These are phyloP conservation scores for Lutjanus campechanus DNA, from an alignment of 2,797 vertebrate species.

Conservation along the genomic window DNA sequence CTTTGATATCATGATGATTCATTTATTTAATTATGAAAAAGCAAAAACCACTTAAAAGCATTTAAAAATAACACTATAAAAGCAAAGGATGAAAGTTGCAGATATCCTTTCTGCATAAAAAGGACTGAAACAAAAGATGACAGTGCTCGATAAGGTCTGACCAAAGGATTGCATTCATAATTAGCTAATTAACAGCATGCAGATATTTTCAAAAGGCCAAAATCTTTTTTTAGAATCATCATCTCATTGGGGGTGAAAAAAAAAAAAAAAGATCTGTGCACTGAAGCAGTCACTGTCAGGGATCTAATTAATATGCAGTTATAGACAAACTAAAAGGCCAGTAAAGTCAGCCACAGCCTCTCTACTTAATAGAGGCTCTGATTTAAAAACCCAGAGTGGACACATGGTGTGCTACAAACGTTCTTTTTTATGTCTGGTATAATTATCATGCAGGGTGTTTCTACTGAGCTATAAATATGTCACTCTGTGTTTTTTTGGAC, in stretches of 20 bases:
- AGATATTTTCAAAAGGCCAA: not conserved
- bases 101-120: not conserved
- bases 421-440: not conserved
- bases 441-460: not conserved
- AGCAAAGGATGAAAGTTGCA: not conserved
- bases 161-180: not conserved
- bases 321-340: constrained; percentile 4
- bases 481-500: not conserved
- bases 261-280: not conserved
- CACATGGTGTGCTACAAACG: not conserved
- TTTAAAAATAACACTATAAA: not conserved
- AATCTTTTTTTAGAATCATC: constrained; percentile 1
- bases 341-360: not conserved
- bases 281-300: not conserved
- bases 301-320: constrained; percentile 7
- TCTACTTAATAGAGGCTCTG: not conserved
- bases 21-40: not conserved
- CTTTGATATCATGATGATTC: not conserved
- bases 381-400: not conserved
- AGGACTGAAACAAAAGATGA: not conserved
- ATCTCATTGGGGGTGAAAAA: constrained; percentile 3
- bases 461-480: not conserved
- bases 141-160: not conserved
- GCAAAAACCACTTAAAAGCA: not conserved
- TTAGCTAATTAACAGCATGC: constrained; percentile 8